Conservation (phyloP, 2,888 invertebrate genomes). For the Macrosiphum euphorbiae region DNA sequence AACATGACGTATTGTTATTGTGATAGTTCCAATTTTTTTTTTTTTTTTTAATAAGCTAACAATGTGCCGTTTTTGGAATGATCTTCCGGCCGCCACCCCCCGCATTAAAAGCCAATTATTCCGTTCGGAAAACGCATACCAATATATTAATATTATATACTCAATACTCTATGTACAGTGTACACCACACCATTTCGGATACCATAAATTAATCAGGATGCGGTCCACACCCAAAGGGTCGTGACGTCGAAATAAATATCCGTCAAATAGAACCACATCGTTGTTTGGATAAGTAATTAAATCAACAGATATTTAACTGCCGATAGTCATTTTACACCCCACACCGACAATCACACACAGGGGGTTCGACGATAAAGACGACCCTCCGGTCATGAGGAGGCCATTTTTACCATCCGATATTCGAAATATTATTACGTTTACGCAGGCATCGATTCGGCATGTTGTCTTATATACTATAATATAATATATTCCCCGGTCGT, state of each 20-base stretch:
- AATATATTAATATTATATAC: neutral
- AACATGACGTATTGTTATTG: neutral
- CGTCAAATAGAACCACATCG: neutral
- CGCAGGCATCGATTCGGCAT: neutral
- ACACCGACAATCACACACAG: neutral
- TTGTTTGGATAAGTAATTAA: neutral
- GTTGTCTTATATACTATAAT: neutral
- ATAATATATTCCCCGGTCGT: neutral
- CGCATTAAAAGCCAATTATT: slow-evolving; percentile 43
- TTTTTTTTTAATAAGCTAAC: slow-evolving; percentile 6
- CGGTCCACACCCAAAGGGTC: slow-evolving; percentile 4
- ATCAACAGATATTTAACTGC: slow-evolving; percentile 7
- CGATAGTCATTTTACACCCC: neutral
- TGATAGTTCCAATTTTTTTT: neutral
- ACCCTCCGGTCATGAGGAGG: neutral
- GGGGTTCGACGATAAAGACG: neutral
- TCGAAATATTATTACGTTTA: neutral
- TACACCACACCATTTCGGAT: neutral
- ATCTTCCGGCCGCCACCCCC: neutral
- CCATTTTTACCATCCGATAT: slow-evolving; percentile 13
- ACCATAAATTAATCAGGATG: slow-evolving; percentile 9
- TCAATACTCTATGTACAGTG: neutral
- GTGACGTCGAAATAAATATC: neutral
- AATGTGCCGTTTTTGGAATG: neutral
- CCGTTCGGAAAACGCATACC: neutral